Conservation (phyloP, 2,113 vertebrate species). For the Electrona antarctica region DNA sequence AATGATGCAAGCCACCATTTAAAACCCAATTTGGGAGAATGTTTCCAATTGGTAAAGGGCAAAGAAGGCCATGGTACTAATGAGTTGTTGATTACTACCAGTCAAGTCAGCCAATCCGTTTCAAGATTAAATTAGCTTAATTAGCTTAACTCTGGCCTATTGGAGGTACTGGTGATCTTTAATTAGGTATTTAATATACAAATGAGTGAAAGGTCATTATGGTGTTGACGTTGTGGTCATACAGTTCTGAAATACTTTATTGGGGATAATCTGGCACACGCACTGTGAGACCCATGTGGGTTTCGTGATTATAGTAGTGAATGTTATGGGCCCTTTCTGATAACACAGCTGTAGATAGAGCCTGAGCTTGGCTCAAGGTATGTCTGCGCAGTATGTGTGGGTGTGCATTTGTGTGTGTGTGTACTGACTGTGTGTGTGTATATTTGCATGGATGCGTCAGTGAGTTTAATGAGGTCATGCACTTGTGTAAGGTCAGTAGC, state of each 20-base stretch:
- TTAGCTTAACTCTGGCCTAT: not conserved
- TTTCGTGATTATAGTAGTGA: not conserved
- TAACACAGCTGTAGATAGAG: not conserved
- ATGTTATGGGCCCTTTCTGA: not conserved
- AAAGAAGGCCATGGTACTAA: too few relatives aligned
- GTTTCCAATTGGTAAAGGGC: too few relatives aligned
- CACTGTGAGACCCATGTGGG: not conserved
- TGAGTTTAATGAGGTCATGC: not conserved
- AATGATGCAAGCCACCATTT: slow-evolving; percentile 28
- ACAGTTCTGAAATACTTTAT: not conserved
- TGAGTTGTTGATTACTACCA: too few relatives aligned
- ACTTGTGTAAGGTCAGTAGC: slow-evolving; percentile 6
- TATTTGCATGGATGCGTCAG: not conserved
- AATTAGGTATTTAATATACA: not conserved
- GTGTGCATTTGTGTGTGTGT: not conserved
- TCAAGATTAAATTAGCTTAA: too few relatives aligned
- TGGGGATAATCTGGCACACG: not conserved
- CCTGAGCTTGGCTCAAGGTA: not conserved
- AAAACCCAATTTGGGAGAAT: not conserved
- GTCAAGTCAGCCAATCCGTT: too few relatives aligned
- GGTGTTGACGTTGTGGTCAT: not conserved
- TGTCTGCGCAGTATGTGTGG: not conserved
- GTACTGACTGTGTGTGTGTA: not conserved
- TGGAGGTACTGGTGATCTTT: not conserved
- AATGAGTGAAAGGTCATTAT: not conserved